phyloP scores from a whole-genome alignment of 2,888 invertebrate species.

The Sesamia inferens region DNA sequence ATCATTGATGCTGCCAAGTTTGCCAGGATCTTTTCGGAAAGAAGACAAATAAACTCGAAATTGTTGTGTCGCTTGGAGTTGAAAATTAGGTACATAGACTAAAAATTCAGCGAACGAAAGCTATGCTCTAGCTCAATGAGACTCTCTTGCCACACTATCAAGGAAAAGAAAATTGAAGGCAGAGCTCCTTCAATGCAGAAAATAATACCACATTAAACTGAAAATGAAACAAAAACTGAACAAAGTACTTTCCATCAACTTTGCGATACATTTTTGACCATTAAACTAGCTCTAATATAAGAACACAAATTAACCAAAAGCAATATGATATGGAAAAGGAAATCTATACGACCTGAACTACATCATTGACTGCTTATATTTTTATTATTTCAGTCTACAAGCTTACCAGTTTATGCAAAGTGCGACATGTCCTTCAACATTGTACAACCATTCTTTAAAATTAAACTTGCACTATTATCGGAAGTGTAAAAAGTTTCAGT shows the following conservation, averaged over 20 bases:
- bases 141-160: background rate
- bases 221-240: background rate
- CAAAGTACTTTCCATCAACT: too few relatives aligned
- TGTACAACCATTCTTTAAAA: too few relatives aligned
- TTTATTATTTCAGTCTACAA: too few relatives aligned
- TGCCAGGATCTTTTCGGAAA: slow-evolving; percentile 8
- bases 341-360: too few relatives aligned
- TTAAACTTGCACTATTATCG: too few relatives aligned
- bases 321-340: too few relatives aligned
- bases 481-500: too few relatives aligned
- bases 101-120: background rate
- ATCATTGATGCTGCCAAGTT: slow-evolving; percentile 54
- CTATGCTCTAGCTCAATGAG: background rate
- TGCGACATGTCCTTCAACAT: background rate
- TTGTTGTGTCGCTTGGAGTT: background rate
- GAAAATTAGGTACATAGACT: background rate
- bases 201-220: background rate
- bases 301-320: too few relatives aligned
- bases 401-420: too few relatives aligned
- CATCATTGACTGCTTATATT: too few relatives aligned
- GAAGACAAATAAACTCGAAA: slow-evolving; percentile 44
- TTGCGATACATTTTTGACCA: too few relatives aligned
- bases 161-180: background rate
- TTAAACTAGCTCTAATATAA: too few relatives aligned
- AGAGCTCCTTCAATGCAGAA: background rate